Evolutionary conservation across 37 sponge, comb jelly and placozoan genomes (phyloP).

Genomic region (Ianthella basta): DNA sequence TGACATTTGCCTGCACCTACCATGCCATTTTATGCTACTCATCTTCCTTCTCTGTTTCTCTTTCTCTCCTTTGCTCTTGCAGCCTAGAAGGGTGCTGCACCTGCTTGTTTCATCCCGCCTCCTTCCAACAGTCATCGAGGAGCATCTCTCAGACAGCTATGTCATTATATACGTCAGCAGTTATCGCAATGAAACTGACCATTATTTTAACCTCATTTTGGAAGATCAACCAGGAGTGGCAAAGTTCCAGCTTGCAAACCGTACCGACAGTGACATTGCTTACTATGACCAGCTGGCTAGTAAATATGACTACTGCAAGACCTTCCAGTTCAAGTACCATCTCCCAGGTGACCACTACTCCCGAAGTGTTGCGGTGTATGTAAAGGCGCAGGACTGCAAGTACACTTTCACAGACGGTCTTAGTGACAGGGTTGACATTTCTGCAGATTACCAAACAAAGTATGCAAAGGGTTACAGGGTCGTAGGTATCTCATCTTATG

Average conservation of each 20-base stretch:
- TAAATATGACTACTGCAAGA: background rate
- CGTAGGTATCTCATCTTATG: background rate
- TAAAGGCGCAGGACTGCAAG: background rate
- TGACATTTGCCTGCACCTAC: no score
- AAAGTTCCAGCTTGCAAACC: background rate
- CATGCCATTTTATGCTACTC: no score
- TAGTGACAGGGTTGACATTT: background rate
- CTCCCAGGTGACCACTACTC: background rate
- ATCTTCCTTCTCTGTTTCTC: no score
- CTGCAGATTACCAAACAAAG: background rate
- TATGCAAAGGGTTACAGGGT: background rate
- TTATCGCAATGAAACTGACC: background rate
- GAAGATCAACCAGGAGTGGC: background rate
- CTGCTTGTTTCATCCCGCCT: background rate
- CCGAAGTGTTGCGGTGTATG: background rate
- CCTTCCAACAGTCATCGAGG: background rate
- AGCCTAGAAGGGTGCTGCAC: background rate
- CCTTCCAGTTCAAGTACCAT: background rate
- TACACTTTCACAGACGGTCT: background rate
- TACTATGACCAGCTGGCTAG: background rate
- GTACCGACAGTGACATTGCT: background rate
- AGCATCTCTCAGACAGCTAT: background rate
- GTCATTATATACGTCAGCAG: constrained; percentile 8
- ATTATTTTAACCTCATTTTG: constrained; percentile 11
- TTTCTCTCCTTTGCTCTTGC: no score